Base-by-base conservation (phyloP, 2,113 vertebrate genomes). In the Romanogobio albipinnatus region DNA sequence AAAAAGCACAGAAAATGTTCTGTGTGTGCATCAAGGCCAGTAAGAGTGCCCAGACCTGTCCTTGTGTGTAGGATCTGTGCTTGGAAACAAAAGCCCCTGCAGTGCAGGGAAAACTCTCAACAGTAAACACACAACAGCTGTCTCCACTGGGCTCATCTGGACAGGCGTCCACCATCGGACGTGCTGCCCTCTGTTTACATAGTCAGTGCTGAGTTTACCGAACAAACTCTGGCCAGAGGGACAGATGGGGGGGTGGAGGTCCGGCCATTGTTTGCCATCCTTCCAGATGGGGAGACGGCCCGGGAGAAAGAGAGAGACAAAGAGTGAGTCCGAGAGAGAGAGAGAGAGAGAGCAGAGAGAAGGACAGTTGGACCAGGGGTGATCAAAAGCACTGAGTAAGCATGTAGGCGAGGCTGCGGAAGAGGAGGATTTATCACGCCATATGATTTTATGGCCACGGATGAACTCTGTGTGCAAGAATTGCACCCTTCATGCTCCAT, bases 321-420 rank as follows among this genome's bases (percentile, higher is more conserved):
- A 56, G 74, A 74, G 43, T 43, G 45, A 47, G 66, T 22, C 33
- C 45, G 76, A 66, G 66, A 83, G 59, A 89, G 45, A 88, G n/a
- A n/a, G 77, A 88, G 11, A 51, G 6, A 24, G 49, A 87, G 86
- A 75, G 79, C 85, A 86, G 90, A 84, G 90, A 36, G 82, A 86
- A 91, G 51, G 86, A 17, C 88, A 88, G 78, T 62, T 92, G 90
- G 92, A 86, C 89, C 91, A 92, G 89, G 92, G 90, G 86, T 85
- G 89, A 92, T 90, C 66, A 90, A 90, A 93, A 92, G 61, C 84
- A 89, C 90, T 86, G 88, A 88, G 84, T 93, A 91, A 92, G 93
- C 90, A 89, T 39, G 84, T 86, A 74, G 73, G 81, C 49, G 9
- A 87, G 58, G 49, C 78, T 68, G 61, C 56, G 24, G 82, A 79